A percentile compares a stretch with the other conserved stretches of the same genome.
Conservation (phyloP, 2,797 vertebrate genomes). For the Okamejei kenojei region DNA sequence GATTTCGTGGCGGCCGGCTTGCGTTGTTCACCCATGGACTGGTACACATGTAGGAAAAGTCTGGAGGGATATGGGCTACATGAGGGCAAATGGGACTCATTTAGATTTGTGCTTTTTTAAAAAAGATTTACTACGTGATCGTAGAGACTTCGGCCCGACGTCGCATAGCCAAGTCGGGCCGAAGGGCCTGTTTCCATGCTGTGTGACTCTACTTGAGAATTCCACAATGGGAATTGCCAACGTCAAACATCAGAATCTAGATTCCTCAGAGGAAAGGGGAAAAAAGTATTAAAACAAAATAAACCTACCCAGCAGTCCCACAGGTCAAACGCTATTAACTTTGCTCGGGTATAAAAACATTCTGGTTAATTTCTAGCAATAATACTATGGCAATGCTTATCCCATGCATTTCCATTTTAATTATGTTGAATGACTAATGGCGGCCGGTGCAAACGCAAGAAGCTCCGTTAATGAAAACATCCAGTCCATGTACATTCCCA, state of each 20-base stretch:
- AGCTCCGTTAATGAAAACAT: slow-evolving; percentile 6
- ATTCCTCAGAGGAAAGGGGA: neutral
- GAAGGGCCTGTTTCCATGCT: too few relatives aligned
- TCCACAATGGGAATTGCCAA: neutral
- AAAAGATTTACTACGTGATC: too few relatives aligned
- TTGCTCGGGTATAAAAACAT: neutral
- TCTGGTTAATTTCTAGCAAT: slow-evolving; percentile 21
- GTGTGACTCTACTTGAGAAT: neutral
- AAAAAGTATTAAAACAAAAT: too few relatives aligned
- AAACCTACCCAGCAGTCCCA: neutral
- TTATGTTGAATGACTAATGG: slow-evolving; percentile 35
- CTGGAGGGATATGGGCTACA: too few relatives aligned
- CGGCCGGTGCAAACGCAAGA: neutral
- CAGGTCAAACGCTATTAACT: neutral
- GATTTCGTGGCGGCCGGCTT: too few relatives aligned
- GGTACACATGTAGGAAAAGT: too few relatives aligned
- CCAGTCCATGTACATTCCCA: slow-evolving; percentile 10
- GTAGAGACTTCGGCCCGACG: too few relatives aligned
- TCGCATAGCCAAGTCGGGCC: too few relatives aligned
- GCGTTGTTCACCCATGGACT: too few relatives aligned
- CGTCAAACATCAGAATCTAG: neutral
- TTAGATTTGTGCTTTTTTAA: too few relatives aligned
- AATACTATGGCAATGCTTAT: slow-evolving; percentile 1
- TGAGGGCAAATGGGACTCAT: too few relatives aligned
- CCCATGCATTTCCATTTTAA: slow-evolving; percentile 4